Conservation (phyloP, 1,140 invertebrate genomes). For the Camponotus pennsylvanicus region DNA sequence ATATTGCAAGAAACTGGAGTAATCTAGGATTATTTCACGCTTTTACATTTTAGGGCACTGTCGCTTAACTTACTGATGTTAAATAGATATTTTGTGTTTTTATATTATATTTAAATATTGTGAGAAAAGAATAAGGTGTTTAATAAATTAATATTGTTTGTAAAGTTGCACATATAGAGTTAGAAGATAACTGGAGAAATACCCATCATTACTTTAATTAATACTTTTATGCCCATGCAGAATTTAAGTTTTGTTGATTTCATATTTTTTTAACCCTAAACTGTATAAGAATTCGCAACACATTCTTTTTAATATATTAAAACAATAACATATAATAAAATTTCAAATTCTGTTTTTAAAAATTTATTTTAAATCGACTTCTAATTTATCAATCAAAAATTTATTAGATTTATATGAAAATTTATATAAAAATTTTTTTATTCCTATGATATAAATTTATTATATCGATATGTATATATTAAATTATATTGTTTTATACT, state of each 20-base stretch:
- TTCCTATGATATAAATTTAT: conserved; percentile 22
- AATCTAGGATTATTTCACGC: conserved; percentile 1
- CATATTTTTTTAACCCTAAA: conserved; percentile 43
- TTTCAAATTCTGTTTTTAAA: not conserved
- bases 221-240: conserved; percentile 2
- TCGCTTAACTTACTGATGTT: not conserved
- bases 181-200: conserved; percentile 1
- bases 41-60: not conserved
- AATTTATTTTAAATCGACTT: not conserved
- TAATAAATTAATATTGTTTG: conserved; percentile 51
- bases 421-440: conserved; percentile 1
- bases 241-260: conserved; percentile 25
- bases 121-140: conserved; percentile 5
- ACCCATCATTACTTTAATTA: conserved; percentile 3
- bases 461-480: conserved; percentile 12
- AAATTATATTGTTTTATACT: conserved; percentile 32
- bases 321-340: not conserved
- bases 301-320: conserved; percentile 1
- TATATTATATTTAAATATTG: conserved; percentile 31
- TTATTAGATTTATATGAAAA: conserved; percentile 8
- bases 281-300: conserved; percentile 15
- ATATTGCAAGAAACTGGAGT: conserved; percentile 11
- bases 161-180: not conserved
- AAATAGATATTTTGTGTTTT: conserved; percentile 17
- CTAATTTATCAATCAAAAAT: not conserved